Evolutionary conservation across 2,113 vertebrate genomes (phyloP).

Genomic region (Tenebrosternarchus preto): DNA sequence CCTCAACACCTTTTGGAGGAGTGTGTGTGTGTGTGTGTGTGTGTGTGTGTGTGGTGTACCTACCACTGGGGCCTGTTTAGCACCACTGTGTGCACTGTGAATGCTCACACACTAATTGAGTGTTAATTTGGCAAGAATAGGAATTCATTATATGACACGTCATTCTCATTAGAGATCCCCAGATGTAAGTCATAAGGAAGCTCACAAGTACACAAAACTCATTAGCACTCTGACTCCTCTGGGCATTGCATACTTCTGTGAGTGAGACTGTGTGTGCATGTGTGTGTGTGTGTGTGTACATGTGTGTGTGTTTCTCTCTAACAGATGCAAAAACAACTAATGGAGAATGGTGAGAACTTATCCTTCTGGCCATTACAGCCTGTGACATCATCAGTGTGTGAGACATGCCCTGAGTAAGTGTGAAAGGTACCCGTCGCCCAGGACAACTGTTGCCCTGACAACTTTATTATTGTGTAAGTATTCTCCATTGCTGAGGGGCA

Average conservation of each 20-base stretch:
- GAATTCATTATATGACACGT: conserved; percentile 76
- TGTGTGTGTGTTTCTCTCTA: conserved; percentile 4
- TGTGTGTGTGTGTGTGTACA: conserved; percentile 6
- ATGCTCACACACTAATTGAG: conserved; percentile 67
- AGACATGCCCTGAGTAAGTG: background rate
- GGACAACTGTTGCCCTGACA: conserved; percentile 10
- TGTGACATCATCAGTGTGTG: conserved; percentile 1
- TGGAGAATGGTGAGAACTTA: background rate
- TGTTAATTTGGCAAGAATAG: conserved; percentile 71
- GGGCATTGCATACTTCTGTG: conserved; percentile 51
- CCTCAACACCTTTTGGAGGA: background rate
- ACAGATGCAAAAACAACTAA: background rate
- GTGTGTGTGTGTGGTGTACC: conserved; percentile 49
- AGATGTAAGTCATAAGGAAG: conserved; percentile 71
- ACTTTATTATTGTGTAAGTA: background rate
- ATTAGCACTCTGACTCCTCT: conserved; percentile 66
- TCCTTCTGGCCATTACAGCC: background rate
- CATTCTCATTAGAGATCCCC: conserved; percentile 74
- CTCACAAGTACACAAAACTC: conserved; percentile 71
- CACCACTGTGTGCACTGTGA: conserved; percentile 64
- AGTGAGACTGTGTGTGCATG: conserved; percentile 24
- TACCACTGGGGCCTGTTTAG: conserved; percentile 62
- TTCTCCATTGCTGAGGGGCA: background rate
- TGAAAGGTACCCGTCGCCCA: background rate
- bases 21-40: too few species aligned